Evolutionary conservation across 2,888 invertebrate species (phyloP).

Genomic region (Tenodera sinensis): DNA sequence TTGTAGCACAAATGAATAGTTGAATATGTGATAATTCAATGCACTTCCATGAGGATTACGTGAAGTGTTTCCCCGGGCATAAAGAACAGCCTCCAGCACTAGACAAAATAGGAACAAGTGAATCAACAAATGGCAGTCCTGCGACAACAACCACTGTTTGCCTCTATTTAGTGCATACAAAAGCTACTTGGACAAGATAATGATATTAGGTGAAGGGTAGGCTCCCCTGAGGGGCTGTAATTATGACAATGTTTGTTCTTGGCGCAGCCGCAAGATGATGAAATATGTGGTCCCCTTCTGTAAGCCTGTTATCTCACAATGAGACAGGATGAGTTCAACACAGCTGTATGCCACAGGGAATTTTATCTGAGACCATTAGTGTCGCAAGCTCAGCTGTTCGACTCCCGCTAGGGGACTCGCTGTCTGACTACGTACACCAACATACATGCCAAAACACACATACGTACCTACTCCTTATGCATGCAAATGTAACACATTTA

Average conservation of each 20-base stretch:
- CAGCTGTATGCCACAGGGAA: background rate
- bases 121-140: no score
- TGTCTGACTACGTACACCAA: no score
- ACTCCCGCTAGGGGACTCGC: background rate
- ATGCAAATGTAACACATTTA: no score
- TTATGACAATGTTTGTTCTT: slow-evolving; percentile 12
- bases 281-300: background rate
- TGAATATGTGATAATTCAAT: no score
- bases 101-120: no score
- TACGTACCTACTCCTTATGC: no score
- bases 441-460: background rate
- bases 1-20: no score
- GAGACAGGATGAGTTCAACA: background rate
- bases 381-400: background rate
- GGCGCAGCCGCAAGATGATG: background rate
- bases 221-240: slow-evolving; percentile 2
- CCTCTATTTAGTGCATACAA: background rate
- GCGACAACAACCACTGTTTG: background rate
- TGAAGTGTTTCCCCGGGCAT: no score
- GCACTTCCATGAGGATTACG: no score
- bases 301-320: background rate
- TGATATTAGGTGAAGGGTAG: background rate
- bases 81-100: no score
- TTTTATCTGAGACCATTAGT: background rate
- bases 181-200: background rate